These are phyloP conservation scores for Lophius americanus DNA, from an alignment of 2,797 vertebrate species.

Conservation along the genomic window DNA sequence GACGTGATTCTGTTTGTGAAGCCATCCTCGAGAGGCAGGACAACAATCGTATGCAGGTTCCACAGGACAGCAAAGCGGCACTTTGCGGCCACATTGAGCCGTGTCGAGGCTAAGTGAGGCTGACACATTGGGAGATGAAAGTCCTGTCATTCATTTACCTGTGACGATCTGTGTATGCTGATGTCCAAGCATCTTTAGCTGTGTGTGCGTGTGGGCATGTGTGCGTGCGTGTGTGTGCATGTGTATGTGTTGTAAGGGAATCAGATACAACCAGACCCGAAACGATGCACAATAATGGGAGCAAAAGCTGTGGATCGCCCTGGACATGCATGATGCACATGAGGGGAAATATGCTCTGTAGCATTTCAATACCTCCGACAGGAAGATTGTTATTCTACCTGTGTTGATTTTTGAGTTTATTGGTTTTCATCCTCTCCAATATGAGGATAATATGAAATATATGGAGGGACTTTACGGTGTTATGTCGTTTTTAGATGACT, in stretches of 20 bases:
- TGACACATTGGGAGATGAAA: constrained; percentile 80
- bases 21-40: constrained; percentile 62
- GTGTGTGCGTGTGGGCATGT: no score
- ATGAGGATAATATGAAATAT: no score
- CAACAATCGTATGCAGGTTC: constrained; percentile 50
- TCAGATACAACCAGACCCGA: no score
- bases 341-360: constrained; percentile 14
- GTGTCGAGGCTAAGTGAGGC: constrained; percentile 75
- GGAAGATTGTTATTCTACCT: no score
- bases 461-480: no score
- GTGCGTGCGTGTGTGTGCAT: no score
- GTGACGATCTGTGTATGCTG: constrained; percentile 79
- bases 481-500: no score
- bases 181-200: constrained; percentile 77
- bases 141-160: constrained; percentile 80
- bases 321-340: background rate
- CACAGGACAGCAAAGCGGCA: constrained; percentile 56
- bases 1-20: constrained; percentile 79
- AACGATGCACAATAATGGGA: no score
- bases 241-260: no score
- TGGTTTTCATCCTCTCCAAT: no score
- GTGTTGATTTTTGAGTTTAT: no score
- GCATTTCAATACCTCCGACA: background rate
- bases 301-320: no score
- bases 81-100: constrained; percentile 72